phyloP scores from a whole-genome alignment of 2,888 invertebrate species.

The Eustalomyia histrio region DNA sequence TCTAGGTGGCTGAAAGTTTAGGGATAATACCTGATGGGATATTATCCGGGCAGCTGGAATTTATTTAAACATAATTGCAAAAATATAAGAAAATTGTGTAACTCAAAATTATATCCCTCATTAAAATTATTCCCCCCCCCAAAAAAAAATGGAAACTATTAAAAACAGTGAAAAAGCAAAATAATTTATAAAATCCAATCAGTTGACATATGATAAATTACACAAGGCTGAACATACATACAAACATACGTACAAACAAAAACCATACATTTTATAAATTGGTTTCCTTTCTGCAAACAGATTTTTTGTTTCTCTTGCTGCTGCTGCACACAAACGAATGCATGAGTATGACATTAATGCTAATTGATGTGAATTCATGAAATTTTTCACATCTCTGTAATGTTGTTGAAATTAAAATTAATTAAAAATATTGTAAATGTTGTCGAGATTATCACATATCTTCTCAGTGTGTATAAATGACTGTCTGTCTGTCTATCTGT shows the following conservation, averaged over 20 bases:
- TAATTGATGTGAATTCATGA: constrained; percentile 67
- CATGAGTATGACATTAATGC: constrained; percentile 61
- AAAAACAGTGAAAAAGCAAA: not conserved
- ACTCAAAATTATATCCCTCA: too few relatives aligned
- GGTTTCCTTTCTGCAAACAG: not conserved
- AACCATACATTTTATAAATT: not conserved
- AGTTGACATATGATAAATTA: constrained; percentile 26
- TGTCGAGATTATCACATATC: constrained; percentile 56
- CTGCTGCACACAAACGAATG: not conserved
- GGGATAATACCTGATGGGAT: too few relatives aligned
- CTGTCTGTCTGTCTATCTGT: not conserved
- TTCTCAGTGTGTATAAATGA: constrained; percentile 11
- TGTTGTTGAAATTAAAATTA: constrained; percentile 66
- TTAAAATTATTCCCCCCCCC: too few relatives aligned
- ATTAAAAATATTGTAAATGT: constrained; percentile 66
- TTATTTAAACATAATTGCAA: too few relatives aligned
- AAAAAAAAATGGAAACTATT: not conserved
- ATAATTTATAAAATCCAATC: constrained; percentile 44
- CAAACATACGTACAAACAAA: too few relatives aligned
- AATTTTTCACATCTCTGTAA: constrained; percentile 64
- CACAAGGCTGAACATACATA: too few relatives aligned
- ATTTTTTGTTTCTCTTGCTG: not conserved
- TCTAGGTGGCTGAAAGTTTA: too few relatives aligned
- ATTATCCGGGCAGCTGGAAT: too few relatives aligned
- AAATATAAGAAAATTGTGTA: too few relatives aligned